Evolutionary conservation across 2,888 invertebrate species (phyloP).

Genomic region (Tenthredo notha): DNA sequence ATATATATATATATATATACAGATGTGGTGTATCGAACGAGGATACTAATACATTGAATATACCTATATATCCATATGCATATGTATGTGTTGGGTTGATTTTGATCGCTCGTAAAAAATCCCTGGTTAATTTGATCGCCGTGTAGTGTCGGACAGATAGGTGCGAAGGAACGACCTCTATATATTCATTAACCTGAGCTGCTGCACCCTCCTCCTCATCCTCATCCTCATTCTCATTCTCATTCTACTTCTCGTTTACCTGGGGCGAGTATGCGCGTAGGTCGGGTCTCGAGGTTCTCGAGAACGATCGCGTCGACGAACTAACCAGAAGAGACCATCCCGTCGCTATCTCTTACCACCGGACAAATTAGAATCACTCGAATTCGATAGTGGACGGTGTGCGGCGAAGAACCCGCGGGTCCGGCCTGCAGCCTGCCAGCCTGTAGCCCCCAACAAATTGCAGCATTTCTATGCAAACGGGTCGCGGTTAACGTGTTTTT

Average conservation of each 20-base stretch:
- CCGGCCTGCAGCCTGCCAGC: neutral
- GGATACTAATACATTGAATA: neutral
- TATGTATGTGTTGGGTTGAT: neutral
- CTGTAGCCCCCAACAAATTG: constrained; percentile 20
- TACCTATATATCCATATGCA: neutral
- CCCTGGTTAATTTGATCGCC: constrained; percentile 46
- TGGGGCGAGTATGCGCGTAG: neutral
- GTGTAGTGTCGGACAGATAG: constrained; percentile 30
- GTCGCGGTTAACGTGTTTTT: constrained; percentile 33
- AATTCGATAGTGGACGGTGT: constrained; percentile 32
- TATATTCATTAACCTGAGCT: constrained; percentile 38
- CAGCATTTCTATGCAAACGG: constrained; percentile 52
- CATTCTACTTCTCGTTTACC: neutral
- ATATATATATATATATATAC: neutral
- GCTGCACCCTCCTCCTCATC: neutral
- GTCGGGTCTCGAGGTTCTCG: neutral
- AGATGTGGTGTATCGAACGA: neutral
- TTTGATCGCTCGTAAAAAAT: constrained; percentile 52
- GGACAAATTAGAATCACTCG: constrained; percentile 53
- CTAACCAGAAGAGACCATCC: neutral
- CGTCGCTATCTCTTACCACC: constrained; percentile 20
- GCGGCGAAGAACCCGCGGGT: neutral
- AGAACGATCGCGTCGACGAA: neutral
- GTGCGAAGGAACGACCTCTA: constrained; percentile 46
- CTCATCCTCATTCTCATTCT: neutral